These are phyloP conservation scores for Eutolmus rufibarbis DNA, from an alignment of 2,888 invertebrate species.

Conservation along the genomic window DNA sequence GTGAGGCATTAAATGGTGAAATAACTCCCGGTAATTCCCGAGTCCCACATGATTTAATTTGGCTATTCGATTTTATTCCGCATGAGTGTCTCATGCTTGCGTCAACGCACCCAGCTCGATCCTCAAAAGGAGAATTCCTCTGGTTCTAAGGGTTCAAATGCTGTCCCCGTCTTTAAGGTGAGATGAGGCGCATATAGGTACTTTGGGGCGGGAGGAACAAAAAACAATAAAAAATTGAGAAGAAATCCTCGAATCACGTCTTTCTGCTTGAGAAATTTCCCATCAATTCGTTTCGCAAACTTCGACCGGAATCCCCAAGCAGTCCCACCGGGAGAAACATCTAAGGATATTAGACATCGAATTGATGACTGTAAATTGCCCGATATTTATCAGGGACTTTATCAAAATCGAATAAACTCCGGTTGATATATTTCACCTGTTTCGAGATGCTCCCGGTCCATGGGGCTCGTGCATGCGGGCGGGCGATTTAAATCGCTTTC, in stretches of 20 bases:
- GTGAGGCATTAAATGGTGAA: slow-evolving; percentile 20
- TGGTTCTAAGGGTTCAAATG: background rate
- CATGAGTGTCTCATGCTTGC: background rate
- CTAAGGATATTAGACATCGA: slow-evolving; percentile 35
- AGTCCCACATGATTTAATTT: slow-evolving; percentile 30
- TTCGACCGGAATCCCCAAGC: slow-evolving; percentile 28
- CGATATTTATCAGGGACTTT: slow-evolving; percentile 48
- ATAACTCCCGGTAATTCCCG: slow-evolving; percentile 12
- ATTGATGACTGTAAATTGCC: slow-evolving; percentile 47
- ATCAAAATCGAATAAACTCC: slow-evolving; percentile 47
- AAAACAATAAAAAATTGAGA: background rate
- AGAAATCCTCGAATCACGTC: slow-evolving; percentile 32
- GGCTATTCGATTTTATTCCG: slow-evolving; percentile 19
- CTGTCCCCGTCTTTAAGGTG: background rate
- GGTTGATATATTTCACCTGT: slow-evolving; percentile 44
- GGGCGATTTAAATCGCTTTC: slow-evolving; percentile 17
- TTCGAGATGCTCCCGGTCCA: background rate
- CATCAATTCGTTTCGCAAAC: slow-evolving; percentile 38
- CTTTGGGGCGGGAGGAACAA: background rate
- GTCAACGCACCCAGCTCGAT: background rate
- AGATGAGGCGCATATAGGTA: background rate
- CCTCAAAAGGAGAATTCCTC: background rate
- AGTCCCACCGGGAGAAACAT: background rate
- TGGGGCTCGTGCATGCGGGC: background rate
- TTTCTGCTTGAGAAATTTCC: slow-evolving; percentile 40